Percentiles rank a stretch among this genome's conserved stretches.
These are phyloP conservation scores for Leptothorax acervorum DNA, from an alignment of 2,888 invertebrate genomes.

Conservation along the genomic window DNA sequence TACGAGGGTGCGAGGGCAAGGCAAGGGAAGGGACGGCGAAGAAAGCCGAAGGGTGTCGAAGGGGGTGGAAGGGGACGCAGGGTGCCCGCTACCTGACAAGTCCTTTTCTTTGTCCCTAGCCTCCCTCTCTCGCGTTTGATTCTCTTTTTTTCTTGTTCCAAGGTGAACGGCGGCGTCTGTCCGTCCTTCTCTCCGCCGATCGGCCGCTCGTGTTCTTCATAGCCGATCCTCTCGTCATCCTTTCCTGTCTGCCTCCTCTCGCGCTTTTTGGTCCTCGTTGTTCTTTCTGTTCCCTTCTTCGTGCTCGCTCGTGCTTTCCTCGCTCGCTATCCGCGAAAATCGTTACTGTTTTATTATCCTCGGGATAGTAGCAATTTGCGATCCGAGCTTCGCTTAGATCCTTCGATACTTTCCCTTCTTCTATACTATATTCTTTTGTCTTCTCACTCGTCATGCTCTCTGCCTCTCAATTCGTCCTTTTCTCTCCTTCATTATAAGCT, in stretches of 20 bases:
- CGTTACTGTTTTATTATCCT: constrained; percentile 51
- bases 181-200: constrained; percentile 51
- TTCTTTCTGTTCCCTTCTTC: constrained; percentile 38
- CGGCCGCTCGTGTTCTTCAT: constrained; percentile 31
- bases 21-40: constrained; percentile 36
- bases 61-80: constrained; percentile 64
- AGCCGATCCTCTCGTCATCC: constrained; percentile 15
- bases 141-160: constrained; percentile 69
- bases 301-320: constrained; percentile 21
- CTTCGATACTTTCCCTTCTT: constrained; percentile 38
- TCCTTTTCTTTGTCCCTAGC: constrained; percentile 79
- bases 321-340: constrained; percentile 43
- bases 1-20: constrained; percentile 31
- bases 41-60: constrained; percentile 61
- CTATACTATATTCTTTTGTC: constrained; percentile 19
- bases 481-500: constrained; percentile 11
- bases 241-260: constrained; percentile 32
- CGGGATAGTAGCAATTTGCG: constrained; percentile 53
- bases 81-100: constrained; percentile 78
- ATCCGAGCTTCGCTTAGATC: constrained; percentile 46
- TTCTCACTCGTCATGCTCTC: constrained; percentile 17
- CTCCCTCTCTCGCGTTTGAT: constrained; percentile 54
- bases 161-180: constrained; percentile 69
- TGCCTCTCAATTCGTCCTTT: neutral
- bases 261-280: constrained; percentile 26